A percentile compares a stretch with the other conserved stretches of the same genome.
Conservation (phyloP, 1,140 invertebrate species). For the Trichonephila clavipes region DNA sequence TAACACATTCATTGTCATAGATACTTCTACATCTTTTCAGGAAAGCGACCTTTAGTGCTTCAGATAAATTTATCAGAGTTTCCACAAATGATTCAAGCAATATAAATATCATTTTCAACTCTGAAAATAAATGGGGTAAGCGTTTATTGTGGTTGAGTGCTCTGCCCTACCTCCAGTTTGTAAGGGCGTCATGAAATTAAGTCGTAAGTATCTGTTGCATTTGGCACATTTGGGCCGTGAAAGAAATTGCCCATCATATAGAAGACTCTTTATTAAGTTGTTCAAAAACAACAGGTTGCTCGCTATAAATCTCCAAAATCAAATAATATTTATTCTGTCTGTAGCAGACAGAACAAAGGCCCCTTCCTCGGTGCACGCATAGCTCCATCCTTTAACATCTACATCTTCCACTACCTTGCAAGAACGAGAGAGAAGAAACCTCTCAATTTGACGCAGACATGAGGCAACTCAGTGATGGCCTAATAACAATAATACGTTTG, state of each 20-base stretch:
- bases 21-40: neutral
- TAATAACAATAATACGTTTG: slow-evolving; percentile 74
- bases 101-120: neutral
- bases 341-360: slow-evolving; percentile 1
- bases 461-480: slow-evolving; percentile 56
- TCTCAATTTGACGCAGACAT: slow-evolving; percentile 51
- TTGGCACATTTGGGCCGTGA: slow-evolving; percentile 27
- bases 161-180: neutral
- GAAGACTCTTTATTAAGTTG: neutral
- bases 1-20: neutral
- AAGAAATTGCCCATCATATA: slow-evolving; percentile 8
- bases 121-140: slow-evolving; percentile 4
- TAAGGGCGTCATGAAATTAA: slow-evolving; percentile 21
- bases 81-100: neutral
- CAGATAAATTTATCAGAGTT: neutral
- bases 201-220: slow-evolving; percentile 25
- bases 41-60: neutral
- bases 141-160: neutral
- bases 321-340: slow-evolving; percentile 59
- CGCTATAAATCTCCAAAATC: slow-evolving; percentile 60
- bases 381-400: slow-evolving; percentile 41
- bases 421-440: neutral
- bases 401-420: slow-evolving; percentile 14
- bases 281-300: slow-evolving; percentile 28
- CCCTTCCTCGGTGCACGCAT: neutral